A percentile compares a stretch with the other conserved stretches of the same genome.
Evolutionary conservation across 2,113 vertebrate genomes (phyloP).

Genomic region (Podilymbus podiceps): DNA sequence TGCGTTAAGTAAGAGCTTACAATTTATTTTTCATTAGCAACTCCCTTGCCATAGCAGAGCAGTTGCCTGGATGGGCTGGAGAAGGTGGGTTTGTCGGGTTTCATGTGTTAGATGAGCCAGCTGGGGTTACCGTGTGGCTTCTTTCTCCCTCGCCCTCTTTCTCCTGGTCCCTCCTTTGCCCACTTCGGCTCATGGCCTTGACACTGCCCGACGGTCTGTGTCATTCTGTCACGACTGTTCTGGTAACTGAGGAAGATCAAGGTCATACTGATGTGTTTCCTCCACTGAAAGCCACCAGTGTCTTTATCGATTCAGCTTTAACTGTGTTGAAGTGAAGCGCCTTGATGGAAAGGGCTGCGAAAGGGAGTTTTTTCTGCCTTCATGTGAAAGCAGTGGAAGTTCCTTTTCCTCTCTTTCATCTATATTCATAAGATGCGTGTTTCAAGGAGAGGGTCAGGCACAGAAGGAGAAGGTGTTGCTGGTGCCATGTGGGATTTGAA

Average conservation of each 20-base stretch:
- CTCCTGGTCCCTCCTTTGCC: not conserved
- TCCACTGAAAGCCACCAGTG: not conserved
- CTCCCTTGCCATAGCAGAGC: not conserved
- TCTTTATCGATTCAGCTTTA: not conserved
- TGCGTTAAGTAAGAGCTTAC: conserved; percentile 14
- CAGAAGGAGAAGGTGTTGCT: not conserved
- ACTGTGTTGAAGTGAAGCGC: not conserved
- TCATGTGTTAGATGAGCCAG: not conserved
- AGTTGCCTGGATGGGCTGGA: not conserved
- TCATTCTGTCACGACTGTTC: rapidly evolving
- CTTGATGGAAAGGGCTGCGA: not conserved
- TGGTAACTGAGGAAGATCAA: not conserved
- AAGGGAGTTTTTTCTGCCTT: not conserved
- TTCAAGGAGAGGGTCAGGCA: not conserved
- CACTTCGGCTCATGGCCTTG: rapidly evolving
- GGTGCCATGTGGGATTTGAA: not conserved
- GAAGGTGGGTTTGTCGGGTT: not conserved
- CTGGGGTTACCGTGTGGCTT: not conserved
- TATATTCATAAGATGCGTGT: rapidly evolving
- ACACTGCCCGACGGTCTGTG: rapidly evolving
- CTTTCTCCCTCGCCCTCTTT: not conserved
- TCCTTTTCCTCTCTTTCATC: not conserved
- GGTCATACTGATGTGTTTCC: not conserved
- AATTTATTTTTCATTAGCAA: not conserved
- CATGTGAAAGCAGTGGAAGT: not conserved